phyloP scores from a whole-genome alignment of 2,888 invertebrate species.

The Fabriciana adippe region DNA sequence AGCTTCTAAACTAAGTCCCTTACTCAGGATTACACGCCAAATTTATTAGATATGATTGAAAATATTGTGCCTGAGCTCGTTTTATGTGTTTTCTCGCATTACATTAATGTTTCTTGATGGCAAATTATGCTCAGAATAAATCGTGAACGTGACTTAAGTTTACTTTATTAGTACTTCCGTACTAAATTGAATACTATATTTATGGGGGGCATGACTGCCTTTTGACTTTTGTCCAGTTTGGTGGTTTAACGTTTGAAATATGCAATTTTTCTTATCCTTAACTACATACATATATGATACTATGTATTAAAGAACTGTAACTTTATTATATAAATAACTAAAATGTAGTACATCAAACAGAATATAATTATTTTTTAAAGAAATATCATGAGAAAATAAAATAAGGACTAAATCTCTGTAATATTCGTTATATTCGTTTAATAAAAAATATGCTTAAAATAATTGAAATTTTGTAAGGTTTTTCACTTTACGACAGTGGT shows the following conservation, averaged over 20 bases:
- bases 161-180: background rate
- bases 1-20: constrained; percentile 42
- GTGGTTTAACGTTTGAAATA: background rate
- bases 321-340: too few species aligned
- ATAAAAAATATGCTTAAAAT: too few species aligned
- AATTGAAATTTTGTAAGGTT: too few species aligned
- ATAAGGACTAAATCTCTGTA: too few species aligned
- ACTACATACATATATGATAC: too few species aligned
- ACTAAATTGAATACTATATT: constrained; percentile 8
- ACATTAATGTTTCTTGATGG: constrained; percentile 54
- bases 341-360: too few species aligned
- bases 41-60: constrained; percentile 68
- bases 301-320: too few species aligned
- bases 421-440: too few species aligned
- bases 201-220: background rate
- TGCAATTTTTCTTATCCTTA: too few species aligned
- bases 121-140: constrained; percentile 55
- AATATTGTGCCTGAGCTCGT: constrained; percentile 64
- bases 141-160: constrained; percentile 38
- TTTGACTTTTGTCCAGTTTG: constrained; percentile 2
- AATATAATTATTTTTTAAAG: too few species aligned
- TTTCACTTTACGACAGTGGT: too few species aligned
- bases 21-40: constrained; percentile 53
- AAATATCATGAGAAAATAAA: too few species aligned
- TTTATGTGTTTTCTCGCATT: constrained; percentile 64